Evolutionary conservation across 2,888 invertebrate genomes (phyloP), one percentile per base, ranked within the genome.

Genomic region (Rhagium mordax): DNA sequence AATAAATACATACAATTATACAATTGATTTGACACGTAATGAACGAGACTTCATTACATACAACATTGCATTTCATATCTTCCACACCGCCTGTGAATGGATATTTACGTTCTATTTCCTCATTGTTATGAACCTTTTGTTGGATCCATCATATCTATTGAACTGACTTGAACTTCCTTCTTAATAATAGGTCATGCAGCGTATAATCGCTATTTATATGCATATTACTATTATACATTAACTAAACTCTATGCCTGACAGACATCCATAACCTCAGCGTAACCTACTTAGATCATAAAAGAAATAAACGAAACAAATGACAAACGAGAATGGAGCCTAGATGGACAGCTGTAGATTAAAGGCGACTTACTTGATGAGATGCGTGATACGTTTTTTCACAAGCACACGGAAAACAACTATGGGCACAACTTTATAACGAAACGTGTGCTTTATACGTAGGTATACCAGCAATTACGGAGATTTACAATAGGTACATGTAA

Each of bases 271-370:
- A 65, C 29, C 48, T 10, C 48, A 24, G 20, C 33, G 57, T 74
- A 74, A 59, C 70, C 74, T 72, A 72, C 72, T 72, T 74, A 64
- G 66, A 21, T 41, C 16, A 70, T 65, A 72, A 72, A 70, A 64
- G 62, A 64, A 67, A 70, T 55, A 70, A 70, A 60, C 48, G 64
- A 71, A 29, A 33, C 49, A 10, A 51, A 59, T 67, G 71, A 65
- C 64, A 67, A 60, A 67, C 70, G 55, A 53, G 67, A 70, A 53
- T 59, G 67, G 57, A 62, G 27, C 24, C 57, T 20, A 57, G 65
- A 33, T 65, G 33, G n/a, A 55, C 41, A 65, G 53, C 15, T 20
- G 59, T 13, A 53, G 65, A 65, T 65, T 33, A 29, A 4, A 53
- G 53, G 13, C 64, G 16, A 51, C 16, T 27, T 15, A 20, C 41